Percentiles rank a stretch among this genome's conserved stretches.
Evolutionary conservation across 2,797 vertebrate genomes (phyloP).

Genomic region (Momotus momota): DNA sequence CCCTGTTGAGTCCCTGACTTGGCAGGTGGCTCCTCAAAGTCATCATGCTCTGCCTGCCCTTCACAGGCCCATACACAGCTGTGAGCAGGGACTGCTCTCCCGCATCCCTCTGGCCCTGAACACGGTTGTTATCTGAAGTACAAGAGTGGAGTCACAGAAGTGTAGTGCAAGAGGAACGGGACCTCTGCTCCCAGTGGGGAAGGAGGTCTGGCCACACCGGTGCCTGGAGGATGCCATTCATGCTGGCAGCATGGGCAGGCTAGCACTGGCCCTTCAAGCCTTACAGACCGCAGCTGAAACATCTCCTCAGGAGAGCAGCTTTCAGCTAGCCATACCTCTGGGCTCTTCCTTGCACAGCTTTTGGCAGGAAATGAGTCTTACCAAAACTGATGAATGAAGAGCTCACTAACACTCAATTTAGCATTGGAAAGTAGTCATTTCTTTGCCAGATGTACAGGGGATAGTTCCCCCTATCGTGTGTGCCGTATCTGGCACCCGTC

Average conservation of each 20-base stretch:
- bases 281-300: neutral
- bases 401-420: too few relatives aligned
- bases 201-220: neutral
- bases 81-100: neutral
- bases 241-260: neutral
- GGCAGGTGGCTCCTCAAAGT: neutral
- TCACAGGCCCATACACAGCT: rapidly evolving
- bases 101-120: rapidly evolving
- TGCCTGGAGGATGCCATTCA: rapidly evolving
- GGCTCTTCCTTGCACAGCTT: neutral
- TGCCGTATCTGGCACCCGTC: too few relatives aligned
- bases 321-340: rapidly evolving
- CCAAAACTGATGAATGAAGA: too few relatives aligned
- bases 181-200: rapidly evolving
- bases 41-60: neutral
- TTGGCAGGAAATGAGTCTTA: neutral
- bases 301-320: neutral
- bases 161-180: neutral
- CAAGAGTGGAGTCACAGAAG: rapidly evolving
- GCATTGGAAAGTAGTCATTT: too few relatives aligned
- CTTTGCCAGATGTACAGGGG: too few relatives aligned
- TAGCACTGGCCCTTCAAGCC: neutral
- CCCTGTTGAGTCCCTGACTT: neutral
- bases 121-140: rapidly evolving
- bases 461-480: too few relatives aligned